Evolutionary conservation across 2,113 vertebrate genomes (phyloP).

Genomic region (Riparia riparia): DNA sequence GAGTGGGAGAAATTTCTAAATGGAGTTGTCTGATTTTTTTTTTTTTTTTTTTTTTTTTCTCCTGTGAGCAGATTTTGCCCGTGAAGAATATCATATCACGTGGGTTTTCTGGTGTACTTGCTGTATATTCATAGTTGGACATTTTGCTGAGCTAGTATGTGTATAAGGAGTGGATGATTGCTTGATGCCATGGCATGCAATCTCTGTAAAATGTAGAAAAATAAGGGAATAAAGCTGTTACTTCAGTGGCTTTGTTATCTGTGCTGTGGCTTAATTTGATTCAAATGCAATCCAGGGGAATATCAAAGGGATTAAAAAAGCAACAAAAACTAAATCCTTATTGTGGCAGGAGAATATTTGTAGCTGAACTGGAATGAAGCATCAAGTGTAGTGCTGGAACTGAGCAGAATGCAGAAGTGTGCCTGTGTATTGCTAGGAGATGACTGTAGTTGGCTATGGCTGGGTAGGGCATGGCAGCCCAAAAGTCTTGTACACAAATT

Average conservation of each 20-base stretch:
- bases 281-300: background rate
- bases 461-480: background rate
- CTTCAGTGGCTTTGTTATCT: background rate
- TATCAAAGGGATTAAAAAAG: background rate
- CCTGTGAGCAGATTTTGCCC: background rate
- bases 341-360: background rate
- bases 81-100: background rate
- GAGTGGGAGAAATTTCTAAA: slow-evolving; percentile 6
- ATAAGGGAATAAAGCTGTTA: background rate
- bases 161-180: background rate
- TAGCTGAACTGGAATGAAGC: background rate
- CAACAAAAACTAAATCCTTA: background rate
- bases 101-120: background rate
- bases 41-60: too few species aligned
- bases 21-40: background rate
- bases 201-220: background rate
- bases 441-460: background rate
- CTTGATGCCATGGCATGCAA: background rate
- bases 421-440: background rate
- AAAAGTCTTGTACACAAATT: background rate
- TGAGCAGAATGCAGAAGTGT: background rate
- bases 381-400: background rate
- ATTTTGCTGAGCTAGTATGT: background rate
- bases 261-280: background rate
- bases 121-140: background rate